phyloP scores from a whole-genome alignment of 1,140 invertebrate genomes.

The Dreissena rostriformis region DNA sequence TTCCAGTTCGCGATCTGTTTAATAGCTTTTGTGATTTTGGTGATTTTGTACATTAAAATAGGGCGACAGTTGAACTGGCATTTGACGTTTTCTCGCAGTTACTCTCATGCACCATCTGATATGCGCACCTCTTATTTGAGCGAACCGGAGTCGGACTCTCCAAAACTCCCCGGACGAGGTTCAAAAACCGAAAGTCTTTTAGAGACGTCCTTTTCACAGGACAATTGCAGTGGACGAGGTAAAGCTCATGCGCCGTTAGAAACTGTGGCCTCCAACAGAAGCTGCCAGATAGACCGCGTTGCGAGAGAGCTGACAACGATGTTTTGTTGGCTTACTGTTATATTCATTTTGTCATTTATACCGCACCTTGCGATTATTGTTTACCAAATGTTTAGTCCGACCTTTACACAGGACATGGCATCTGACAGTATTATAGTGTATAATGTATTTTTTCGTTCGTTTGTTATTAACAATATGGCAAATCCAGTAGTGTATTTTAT shows the following conservation, averaged over 20 bases:
- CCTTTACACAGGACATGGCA: not conserved
- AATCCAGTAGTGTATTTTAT: not conserved
- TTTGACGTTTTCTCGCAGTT: not conserved
- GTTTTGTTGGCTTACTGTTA: not conserved
- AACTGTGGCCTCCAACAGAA: not conserved
- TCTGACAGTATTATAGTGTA: not conserved
- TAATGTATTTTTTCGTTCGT: not conserved
- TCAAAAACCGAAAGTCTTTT: too few species aligned
- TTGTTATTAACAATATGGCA: not conserved
- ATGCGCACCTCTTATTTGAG: not conserved
- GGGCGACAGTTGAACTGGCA: not conserved
- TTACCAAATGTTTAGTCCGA: not conserved
- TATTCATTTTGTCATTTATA: not conserved
- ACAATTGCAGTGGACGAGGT: too few species aligned
- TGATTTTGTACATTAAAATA: not conserved
- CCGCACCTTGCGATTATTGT: not conserved
- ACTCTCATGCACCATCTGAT: not conserved
- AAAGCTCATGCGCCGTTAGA: not conserved
- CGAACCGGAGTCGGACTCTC: not conserved
- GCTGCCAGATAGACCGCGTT: not conserved
- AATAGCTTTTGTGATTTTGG: not conserved
- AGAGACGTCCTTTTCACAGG: too few species aligned
- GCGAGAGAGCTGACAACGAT: not conserved
- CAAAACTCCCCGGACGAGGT: not conserved
- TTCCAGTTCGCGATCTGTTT: not conserved